phyloP scores from a whole-genome alignment of 2,888 invertebrate species.

The Xanthostigma xanthostigma region DNA sequence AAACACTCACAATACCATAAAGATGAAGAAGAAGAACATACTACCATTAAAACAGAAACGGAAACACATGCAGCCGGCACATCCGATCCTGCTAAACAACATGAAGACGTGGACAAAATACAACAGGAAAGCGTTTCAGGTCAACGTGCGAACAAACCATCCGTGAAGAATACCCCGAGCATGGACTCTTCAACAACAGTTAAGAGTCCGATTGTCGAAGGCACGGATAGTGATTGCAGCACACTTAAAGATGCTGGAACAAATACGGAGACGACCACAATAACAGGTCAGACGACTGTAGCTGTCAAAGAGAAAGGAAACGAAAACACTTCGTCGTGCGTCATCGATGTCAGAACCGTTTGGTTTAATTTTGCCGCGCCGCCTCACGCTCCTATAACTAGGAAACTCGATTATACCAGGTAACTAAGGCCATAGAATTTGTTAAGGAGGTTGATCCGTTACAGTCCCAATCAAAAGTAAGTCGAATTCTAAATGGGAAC shows the following conservation, averaged over 20 bases:
- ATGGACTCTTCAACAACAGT: slow-evolving; percentile 5
- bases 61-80: slow-evolving; percentile 18
- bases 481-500: too few species aligned
- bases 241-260: slow-evolving; percentile 9
- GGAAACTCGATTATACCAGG: slow-evolving; percentile 88
- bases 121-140: background rate
- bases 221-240: slow-evolving; percentile 5
- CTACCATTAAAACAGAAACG: slow-evolving; percentile 17
- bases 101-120: slow-evolving; percentile 25
- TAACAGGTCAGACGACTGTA: slow-evolving; percentile 18
- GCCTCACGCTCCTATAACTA: slow-evolving; percentile 82
- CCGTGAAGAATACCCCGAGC: background rate
- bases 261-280: slow-evolving; percentile 1
- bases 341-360: slow-evolving; percentile 75
- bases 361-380: slow-evolving; percentile 99
- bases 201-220: slow-evolving; percentile 1
- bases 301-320: slow-evolving; percentile 38
- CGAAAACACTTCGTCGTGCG: slow-evolving; percentile 71
- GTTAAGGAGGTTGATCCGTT: too few species aligned
- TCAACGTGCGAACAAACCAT: background rate
- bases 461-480: too few species aligned
- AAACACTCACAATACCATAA: slow-evolving; percentile 64
- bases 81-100: slow-evolving; percentile 26
- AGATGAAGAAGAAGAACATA: slow-evolving; percentile 34
- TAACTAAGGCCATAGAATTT: slow-evolving; percentile 18